Evolutionary conservation across 2,888 invertebrate species (phyloP).

Genomic region (Sipha maydis): DNA sequence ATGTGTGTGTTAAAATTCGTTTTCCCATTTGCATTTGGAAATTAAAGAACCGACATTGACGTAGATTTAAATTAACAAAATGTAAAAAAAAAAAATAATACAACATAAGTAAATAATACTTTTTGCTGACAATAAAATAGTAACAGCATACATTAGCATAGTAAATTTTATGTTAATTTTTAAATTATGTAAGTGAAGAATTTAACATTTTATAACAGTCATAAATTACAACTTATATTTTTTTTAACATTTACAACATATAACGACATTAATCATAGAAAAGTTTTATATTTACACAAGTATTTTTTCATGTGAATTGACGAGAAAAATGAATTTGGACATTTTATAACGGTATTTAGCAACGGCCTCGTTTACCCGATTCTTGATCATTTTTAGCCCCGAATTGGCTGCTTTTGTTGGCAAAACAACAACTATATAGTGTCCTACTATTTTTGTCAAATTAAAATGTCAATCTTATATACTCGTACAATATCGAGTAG

Average conservation of each 20-base stretch:
- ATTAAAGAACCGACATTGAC: too few relatives aligned
- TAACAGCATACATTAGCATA: neutral
- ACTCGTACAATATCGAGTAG: constrained; percentile 39
- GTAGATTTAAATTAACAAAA: neutral
- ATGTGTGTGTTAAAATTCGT: too few relatives aligned
- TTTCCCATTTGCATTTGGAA: too few relatives aligned
- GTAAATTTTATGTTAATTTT: neutral
- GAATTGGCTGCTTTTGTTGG: constrained; percentile 60
- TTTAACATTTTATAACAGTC: neutral
- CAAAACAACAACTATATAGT: constrained; percentile 52
- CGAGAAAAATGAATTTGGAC: constrained; percentile 12
- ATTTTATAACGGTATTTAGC: constrained; percentile 45
- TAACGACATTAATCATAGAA: neutral
- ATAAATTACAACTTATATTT: neutral
- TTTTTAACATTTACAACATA: too few relatives aligned
- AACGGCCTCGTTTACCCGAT: constrained; percentile 49
- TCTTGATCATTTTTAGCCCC: constrained; percentile 53
- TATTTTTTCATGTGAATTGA: constrained; percentile 4
- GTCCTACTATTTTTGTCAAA: constrained; percentile 57
- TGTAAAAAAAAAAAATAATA: neutral
- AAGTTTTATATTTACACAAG: neutral
- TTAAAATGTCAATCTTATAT: constrained; percentile 57
- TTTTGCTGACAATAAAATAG: neutral
- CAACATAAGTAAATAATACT: neutral
- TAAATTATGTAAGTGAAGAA: neutral